Percentiles rank a stretch among this genome's conserved stretches.
Evolutionary conservation across 2,888 invertebrate genomes (phyloP).

Genomic region (Sericinus montela): DNA sequence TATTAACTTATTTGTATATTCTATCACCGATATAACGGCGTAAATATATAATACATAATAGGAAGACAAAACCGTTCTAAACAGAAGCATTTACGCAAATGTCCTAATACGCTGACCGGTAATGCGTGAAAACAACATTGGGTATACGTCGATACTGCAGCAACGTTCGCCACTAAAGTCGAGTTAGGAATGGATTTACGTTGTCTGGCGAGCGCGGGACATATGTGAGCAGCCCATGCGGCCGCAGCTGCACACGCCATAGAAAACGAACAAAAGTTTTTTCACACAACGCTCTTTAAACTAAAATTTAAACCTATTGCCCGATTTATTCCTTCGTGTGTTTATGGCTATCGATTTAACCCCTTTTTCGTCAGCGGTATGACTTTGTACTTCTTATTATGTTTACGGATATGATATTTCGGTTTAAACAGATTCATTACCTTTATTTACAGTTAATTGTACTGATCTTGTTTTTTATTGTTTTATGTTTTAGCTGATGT

Average conservation of each 20-base stretch:
- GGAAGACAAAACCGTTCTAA: not conserved
- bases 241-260: constrained; percentile 25
- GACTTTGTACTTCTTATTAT: not conserved
- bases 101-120: constrained; percentile 32
- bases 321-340: constrained; percentile 14
- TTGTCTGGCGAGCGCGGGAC: constrained; percentile 50
- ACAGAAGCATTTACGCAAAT: constrained; percentile 7
- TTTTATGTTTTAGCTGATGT: too few species aligned
- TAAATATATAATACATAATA: not conserved
- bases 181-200: constrained; percentile 74
- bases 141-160: constrained; percentile 20
- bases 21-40: too few species aligned
- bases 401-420: not conserved
- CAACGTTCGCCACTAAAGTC: constrained; percentile 45
- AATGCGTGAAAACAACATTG: constrained; percentile 50
- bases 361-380: constrained; percentile 13
- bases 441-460: too few species aligned
- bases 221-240: constrained; percentile 24
- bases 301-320: constrained; percentile 26
- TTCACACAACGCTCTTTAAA: constrained; percentile 70
- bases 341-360: constrained; percentile 13
- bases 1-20: too few species aligned
- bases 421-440: too few species aligned
- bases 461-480: too few species aligned
- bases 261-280: constrained; percentile 58